Evolutionary conservation across 2,797 vertebrate genomes (phyloP), one percentile per base, ranked within the genome.

Genomic region (Etheostoma perlongum): DNA sequence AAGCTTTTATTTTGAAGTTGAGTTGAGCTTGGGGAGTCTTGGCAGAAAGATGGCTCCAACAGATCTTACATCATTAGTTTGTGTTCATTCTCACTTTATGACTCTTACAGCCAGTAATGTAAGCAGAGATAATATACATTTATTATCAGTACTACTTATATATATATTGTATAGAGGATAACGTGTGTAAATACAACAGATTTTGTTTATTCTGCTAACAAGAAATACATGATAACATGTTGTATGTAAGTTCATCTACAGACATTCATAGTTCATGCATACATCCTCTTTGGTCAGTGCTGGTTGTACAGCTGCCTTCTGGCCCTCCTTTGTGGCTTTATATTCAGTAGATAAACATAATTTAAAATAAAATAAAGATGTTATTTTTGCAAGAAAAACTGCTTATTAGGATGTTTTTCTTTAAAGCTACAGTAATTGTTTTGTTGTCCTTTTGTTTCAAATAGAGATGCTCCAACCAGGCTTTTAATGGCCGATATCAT

Each of bases 191-290:
- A 53, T 3, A 44, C 10, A 21, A 16, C 12, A 54, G 42, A 46
- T 13, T 54, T 46, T 72, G 65, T 75, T 91, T 76, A 81, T 89
- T 88, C 74, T 77, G 11, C 6, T 65, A 21, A 79, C 69, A 61
- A 44, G 48, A 52, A 51, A 58, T 21, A 78, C 63, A 72, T 23
- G 19, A 72, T 19, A 52, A 64, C 12, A 21, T 42, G 52, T 46
- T 73, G 16, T 64, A 49, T 40, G 48, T 52, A 4, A 0, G 21
- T 55, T 81, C n/a, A 27, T 72, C 11, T 72, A 33, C 72, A 70
- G 62, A 58, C 82, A 70, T 78, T 67, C 15, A 72, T 30, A 30
- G 66, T 72, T 76, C 68, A 80, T 75, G 78, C 72, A 30, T 47
- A 33, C 30, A 30, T 78, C 59, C 47, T 74, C 69, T 76, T 76